Evolutionary conservation across 2,797 vertebrate species (phyloP).

Genomic region (Selene dorsalis): DNA sequence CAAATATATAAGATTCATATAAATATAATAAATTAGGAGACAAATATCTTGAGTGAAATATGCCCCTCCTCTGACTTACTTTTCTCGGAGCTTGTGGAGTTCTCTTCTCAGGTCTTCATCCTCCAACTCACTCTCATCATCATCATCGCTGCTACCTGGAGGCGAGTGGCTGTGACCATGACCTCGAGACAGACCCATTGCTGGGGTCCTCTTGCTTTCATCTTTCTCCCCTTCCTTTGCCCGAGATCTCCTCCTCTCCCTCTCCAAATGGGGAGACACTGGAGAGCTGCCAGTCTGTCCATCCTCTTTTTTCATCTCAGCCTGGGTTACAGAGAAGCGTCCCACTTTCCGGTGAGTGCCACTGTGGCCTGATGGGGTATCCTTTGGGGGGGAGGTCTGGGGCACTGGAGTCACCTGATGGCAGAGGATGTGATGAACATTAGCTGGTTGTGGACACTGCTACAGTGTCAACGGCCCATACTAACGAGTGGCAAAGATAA

Average conservation of each 20-base stretch:
- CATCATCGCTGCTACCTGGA: constrained; percentile 89
- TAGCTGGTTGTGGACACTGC: not conserved
- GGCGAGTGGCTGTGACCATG: constrained; percentile 89
- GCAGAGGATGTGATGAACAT: constrained; percentile 27
- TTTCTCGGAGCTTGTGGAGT: constrained; percentile 91
- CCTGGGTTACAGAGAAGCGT: constrained; percentile 84
- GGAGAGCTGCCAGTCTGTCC: constrained; percentile 84
- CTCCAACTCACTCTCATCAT: constrained; percentile 90
- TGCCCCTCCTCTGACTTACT: constrained; percentile 81
- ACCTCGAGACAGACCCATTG: constrained; percentile 71
- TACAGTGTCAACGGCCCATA: not conserved
- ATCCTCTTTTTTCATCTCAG: constrained; percentile 79
- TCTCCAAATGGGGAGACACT: constrained; percentile 79
- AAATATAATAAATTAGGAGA: not conserved
- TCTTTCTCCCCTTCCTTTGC: constrained; percentile 82
- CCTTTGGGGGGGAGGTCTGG: constrained; percentile 69
- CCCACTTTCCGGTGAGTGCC: constrained; percentile 82
- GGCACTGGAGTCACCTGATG: constrained; percentile 82
- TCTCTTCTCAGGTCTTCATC: constrained; percentile 91
- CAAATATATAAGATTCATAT: too few relatives aligned
- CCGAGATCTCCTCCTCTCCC: constrained; percentile 79
- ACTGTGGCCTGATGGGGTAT: constrained; percentile 42
- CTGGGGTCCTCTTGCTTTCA: constrained; percentile 78
- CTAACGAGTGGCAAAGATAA: constrained; percentile 4
- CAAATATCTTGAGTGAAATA: not conserved